Evolutionary conservation across 2,797 vertebrate species (phyloP), one percentile per base, ranked within the genome.

Genomic region (Hypotaenidia okinawae): DNA sequence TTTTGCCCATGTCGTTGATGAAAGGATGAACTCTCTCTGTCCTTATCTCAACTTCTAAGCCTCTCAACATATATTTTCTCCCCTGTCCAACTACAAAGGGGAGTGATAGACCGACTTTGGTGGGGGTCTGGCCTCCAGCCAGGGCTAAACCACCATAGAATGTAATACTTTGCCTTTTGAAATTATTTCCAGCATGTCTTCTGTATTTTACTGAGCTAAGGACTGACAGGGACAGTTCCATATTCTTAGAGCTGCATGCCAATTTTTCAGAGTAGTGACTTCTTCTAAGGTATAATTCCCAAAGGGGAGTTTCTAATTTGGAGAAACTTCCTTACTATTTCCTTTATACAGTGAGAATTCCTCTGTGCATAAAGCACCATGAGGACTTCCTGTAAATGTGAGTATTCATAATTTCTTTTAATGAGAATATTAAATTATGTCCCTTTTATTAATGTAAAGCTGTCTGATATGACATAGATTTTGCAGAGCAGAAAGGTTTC

Each of bases 401-500:
- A 73, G 15, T 58, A 83, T 58, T 90, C 14, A 28, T 79, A 51
- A 89, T 84, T 89, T 89, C 28, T 89, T 89, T 94, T 85, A 85
- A 89, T 85, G 92, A 54, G n/a, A 57, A 61, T 63, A 87, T 67
- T 85, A 70, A 57, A 52, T 90, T 87, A 52, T 51, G 41, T 35
- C 72, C n/a, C 18, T 68, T 68, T 84, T 85, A 55, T 69, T 54
- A 84, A 86, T 35, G 10, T 49, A 52, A 92, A 88, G 21, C n/a
- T 54, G 10, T 69, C 47, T 59, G 33, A 39, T 33, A 32, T 32
- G 11, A 43, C 32, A 85, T 23, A 69, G 75, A 68, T 78, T 93
- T 88, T 92, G 27, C 68, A 74, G 49, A 80, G 22, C 15, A 80
- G n/a, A 85, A 24, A 74, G 16, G 7, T 89, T 94, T 89, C 52